Base-by-base conservation (phyloP, 2,888 invertebrate species). In the Agonopterix heracliana region DNA sequence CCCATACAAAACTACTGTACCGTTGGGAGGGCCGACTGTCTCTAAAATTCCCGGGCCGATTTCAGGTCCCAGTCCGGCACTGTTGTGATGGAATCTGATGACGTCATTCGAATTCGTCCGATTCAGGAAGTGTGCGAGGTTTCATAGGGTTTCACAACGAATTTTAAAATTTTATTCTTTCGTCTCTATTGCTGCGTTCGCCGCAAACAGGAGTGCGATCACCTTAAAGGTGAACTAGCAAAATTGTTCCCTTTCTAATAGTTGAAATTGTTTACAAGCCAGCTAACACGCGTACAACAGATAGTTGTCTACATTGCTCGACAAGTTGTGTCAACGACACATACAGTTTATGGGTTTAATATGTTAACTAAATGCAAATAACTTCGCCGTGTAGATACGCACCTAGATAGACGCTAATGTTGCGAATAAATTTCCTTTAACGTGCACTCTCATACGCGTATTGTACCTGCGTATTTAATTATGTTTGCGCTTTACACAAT, bases 301-400 rank as follows among this genome's bases (percentile, higher is more conserved):
- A 46, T 59, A 61, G 57, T 61, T 59, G 53, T 49, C 52, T 53
- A 53, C 54, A 53, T 54, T 48, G 55, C 61, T 55, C 60, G 64
- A 66, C 65, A 68, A 66, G 65, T 66, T 63, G 67, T 72, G 74
- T 70, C 73, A 71, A 66, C 74, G 68, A 65, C 77, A 77, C 68
- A 59, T 61, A 59, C 64, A 60, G 64, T 77, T 77, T 75, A 76
- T 71, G 65, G 71, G 61, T 71, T 75, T 78, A 78, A 78, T 81
- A 82, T 82, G 81, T 78, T 73, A 83, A 81, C 70, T 74, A 74
- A 72, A 81, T 81, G 78, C 76, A 80, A 81, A 81, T 81, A 75
- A 65, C 68, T 57, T 68, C 64, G 66, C 61, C 59, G 63, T 64
- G 64, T 68, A 69, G 57, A 64, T 61, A 60, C 64, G 60, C 63